Evolutionary conservation across 2,797 vertebrate species (phyloP).

Genomic region (Anguilla pacifica): DNA sequence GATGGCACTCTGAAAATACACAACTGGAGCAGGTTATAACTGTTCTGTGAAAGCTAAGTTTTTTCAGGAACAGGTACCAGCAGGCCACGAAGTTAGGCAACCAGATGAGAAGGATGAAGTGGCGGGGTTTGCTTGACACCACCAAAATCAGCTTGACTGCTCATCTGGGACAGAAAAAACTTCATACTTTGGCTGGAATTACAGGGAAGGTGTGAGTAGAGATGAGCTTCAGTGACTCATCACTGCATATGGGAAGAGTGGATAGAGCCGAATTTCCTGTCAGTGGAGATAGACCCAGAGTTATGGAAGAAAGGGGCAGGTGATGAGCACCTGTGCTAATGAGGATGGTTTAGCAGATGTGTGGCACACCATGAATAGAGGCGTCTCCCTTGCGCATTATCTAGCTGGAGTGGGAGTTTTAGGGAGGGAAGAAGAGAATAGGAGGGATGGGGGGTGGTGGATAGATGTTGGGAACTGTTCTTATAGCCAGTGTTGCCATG

Average conservation of each 20-base stretch:
- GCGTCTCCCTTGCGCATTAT: neutral
- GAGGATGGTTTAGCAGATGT: neutral
- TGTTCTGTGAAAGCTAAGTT: too few species aligned
- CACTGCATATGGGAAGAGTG: neutral
- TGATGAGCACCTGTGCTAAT: neutral
- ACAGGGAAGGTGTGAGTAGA: neutral
- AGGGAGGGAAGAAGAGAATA: neutral
- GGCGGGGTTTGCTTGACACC: neutral
- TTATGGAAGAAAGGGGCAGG: neutral
- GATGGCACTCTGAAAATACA: too few species aligned
- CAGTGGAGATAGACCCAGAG: neutral
- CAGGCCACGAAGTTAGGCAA: neutral
- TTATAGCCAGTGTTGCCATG: conserved; percentile 12
- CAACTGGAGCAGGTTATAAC: too few species aligned
- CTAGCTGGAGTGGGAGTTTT: neutral
- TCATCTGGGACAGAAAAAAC: neutral
- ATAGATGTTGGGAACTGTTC: neutral
- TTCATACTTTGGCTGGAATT: neutral
- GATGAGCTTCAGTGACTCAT: neutral
- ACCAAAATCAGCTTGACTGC: neutral
- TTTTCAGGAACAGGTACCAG: too few species aligned
- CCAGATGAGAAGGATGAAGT: neutral
- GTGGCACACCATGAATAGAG: neutral
- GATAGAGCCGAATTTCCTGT: neutral
- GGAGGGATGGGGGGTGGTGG: neutral